These are phyloP conservation scores for Idaea straminata DNA, from an alignment of 2,888 invertebrate species.

Conservation along the genomic window DNA sequence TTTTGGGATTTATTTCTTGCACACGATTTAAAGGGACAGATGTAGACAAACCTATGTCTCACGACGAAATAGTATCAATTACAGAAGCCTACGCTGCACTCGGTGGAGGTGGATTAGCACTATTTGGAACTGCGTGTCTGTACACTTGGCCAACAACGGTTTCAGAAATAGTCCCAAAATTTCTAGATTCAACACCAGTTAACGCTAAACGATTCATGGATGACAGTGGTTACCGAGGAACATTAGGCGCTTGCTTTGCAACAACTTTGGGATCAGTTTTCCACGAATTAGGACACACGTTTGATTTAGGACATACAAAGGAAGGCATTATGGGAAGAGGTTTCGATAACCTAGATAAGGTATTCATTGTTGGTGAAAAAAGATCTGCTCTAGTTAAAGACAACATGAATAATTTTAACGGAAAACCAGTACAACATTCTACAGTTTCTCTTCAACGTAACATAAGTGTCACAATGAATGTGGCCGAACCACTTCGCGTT, in stretches of 20 bases:
- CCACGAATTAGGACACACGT: conserved; percentile 96
- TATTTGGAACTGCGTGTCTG: conserved; percentile 94
- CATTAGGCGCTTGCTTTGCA: conserved; percentile 92
- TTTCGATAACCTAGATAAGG: conserved; percentile 90
- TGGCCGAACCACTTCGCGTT: conserved; percentile 75
- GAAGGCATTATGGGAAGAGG: conserved; percentile 96
- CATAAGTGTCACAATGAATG: conserved; percentile 82
- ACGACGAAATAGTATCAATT: conserved; percentile 84
- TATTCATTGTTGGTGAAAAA: conserved; percentile 84
- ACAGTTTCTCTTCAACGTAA: conserved; percentile 81
- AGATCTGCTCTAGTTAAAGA: conserved; percentile 68
- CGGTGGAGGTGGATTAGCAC: conserved; percentile 94
- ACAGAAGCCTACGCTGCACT: conserved; percentile 93
- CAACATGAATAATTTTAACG: conserved; percentile 79
- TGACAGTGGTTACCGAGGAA: conserved; percentile 94
- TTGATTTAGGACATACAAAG: conserved; percentile 94
- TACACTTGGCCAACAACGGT: conserved; percentile 92
- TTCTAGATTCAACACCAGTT: conserved; percentile 79
- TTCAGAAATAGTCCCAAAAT: conserved; percentile 82
- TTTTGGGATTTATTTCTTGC: conserved; percentile 93
- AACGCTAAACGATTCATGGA: conserved; percentile 89
- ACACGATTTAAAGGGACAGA: conserved; percentile 87
- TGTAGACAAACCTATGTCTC: conserved; percentile 81
- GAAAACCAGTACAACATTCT: conserved; percentile 82
- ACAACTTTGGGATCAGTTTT: conserved; percentile 94